Percentiles rank a stretch among this genome's conserved stretches.
Conservation (phyloP, 2,797 vertebrate genomes). For the Sebastes reedi region DNA sequence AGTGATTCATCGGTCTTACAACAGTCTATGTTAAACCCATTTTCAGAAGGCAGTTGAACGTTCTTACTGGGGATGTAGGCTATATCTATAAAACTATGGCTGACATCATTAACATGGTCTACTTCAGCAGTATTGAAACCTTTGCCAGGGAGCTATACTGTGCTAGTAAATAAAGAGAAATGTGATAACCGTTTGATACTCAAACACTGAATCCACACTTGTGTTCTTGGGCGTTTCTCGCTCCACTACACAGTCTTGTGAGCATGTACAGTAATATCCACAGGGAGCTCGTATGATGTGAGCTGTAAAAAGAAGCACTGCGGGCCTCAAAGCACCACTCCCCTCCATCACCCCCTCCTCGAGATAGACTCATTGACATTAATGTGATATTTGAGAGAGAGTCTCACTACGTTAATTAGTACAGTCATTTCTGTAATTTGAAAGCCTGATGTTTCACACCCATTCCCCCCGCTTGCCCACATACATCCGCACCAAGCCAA, state of each 20-base stretch:
- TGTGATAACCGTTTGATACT: not conserved
- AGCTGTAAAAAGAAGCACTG: slow-evolving; percentile 57
- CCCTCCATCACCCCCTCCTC: slow-evolving; percentile 10
- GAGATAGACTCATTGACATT: slow-evolving; percentile 74
- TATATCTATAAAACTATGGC: not conserved
- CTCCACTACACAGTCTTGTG: not conserved
- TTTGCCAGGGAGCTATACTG: not conserved
- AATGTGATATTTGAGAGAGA: slow-evolving; percentile 77
- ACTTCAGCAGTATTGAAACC: not conserved
- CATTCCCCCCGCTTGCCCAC: slow-evolving; percentile 29
- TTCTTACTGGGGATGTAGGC: not conserved
- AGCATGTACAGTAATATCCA: slow-evolving; percentile 36
- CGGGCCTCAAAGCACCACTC: slow-evolving; percentile 47
- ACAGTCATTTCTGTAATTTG: slow-evolving; percentile 58
- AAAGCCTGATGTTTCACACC: slow-evolving; percentile 64
- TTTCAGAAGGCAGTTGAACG: not conserved
- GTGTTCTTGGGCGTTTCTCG: not conserved
- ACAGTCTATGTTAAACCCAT: not conserved
- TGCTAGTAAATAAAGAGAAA: not conserved
- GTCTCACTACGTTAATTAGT: slow-evolving; percentile 67
- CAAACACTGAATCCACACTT: not conserved
- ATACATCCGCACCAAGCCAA: slow-evolving; percentile 25
- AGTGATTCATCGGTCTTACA: not conserved
- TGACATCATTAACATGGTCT: not conserved
- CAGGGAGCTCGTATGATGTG: slow-evolving; percentile 43